Evolutionary conservation across 2,797 vertebrate genomes (phyloP).

Genomic region (Sardinella longiceps): DNA sequence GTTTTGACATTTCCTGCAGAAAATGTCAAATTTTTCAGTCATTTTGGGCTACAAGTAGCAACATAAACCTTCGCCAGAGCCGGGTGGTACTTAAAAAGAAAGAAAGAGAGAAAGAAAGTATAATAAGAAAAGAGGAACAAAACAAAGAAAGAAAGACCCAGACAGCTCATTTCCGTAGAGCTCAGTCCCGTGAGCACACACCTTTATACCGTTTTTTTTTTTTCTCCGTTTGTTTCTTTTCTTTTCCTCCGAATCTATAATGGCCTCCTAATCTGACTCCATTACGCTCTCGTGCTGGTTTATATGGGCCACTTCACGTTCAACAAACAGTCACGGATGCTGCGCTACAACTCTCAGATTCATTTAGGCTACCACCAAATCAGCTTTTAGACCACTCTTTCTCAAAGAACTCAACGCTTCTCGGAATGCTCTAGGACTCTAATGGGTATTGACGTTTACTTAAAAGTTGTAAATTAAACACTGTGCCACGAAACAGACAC

Average conservation of each 20-base stretch:
- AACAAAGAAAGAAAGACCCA: background rate
- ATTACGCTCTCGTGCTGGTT: slow-evolving; percentile 9
- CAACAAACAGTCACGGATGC: background rate
- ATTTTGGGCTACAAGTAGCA: background rate
- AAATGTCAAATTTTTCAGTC: slow-evolving; percentile 7
- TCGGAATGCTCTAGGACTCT: background rate
- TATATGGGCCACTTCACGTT: slow-evolving; percentile 6
- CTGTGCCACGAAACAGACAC: background rate
- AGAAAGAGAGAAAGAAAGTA: background rate
- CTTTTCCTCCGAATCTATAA: background rate
- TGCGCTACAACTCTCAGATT: background rate
- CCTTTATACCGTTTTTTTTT: background rate
- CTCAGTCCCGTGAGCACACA: background rate
- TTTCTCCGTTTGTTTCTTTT: too few relatives aligned
- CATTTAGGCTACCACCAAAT: slow-evolving; percentile 18
- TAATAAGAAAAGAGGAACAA: background rate
- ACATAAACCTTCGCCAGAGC: background rate
- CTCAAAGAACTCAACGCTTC: slow-evolving; percentile 8
- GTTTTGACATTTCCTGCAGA: background rate
- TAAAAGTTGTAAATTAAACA: background rate
- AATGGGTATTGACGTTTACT: background rate
- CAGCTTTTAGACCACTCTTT: slow-evolving; percentile 2
- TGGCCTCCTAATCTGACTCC: background rate
- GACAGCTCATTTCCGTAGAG: background rate
- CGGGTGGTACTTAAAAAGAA: background rate